These are phyloP conservation scores for Turnix velox DNA, from an alignment of 2,113 vertebrate species.

Conservation along the genomic window DNA sequence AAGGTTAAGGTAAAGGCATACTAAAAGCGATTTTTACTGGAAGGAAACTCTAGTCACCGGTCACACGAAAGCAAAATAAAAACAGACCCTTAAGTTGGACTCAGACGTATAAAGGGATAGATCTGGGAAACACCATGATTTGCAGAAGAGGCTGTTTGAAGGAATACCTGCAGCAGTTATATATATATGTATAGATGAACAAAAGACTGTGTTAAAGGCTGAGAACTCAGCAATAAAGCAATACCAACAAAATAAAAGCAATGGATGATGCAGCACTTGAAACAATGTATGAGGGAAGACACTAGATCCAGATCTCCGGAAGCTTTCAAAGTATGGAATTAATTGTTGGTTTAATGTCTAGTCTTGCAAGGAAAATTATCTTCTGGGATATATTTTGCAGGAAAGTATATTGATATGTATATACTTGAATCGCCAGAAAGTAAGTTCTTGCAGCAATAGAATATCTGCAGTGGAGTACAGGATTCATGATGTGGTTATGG, in stretches of 20 bases:
- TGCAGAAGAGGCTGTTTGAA: not conserved
- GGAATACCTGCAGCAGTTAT: not conserved
- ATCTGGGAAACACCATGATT: too few relatives aligned
- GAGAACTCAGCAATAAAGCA: not conserved
- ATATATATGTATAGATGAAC: not conserved
- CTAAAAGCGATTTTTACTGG: not conserved
- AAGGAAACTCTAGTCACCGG: not conserved
- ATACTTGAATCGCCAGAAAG: not conserved
- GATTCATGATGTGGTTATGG: not conserved
- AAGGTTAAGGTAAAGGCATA: not conserved
- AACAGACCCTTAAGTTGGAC: not conserved
- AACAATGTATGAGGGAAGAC: not conserved
- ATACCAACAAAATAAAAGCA: not conserved
- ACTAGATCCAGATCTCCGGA: not conserved
- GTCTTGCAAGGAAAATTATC: not conserved
- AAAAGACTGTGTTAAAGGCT: not conserved
- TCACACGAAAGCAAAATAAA: not conserved
- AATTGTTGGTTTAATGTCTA: not conserved
- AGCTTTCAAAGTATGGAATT: not conserved
- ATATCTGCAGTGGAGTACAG: not conserved
- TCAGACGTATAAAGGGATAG: not conserved
- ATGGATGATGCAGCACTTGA: not conserved
- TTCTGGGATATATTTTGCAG: not conserved
- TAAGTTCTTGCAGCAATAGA: not conserved
- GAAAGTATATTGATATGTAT: not conserved